Evolutionary conservation across 2,797 vertebrate genomes (phyloP), one percentile per base, ranked within the genome.

Genomic region (Florisuga fusca): DNA sequence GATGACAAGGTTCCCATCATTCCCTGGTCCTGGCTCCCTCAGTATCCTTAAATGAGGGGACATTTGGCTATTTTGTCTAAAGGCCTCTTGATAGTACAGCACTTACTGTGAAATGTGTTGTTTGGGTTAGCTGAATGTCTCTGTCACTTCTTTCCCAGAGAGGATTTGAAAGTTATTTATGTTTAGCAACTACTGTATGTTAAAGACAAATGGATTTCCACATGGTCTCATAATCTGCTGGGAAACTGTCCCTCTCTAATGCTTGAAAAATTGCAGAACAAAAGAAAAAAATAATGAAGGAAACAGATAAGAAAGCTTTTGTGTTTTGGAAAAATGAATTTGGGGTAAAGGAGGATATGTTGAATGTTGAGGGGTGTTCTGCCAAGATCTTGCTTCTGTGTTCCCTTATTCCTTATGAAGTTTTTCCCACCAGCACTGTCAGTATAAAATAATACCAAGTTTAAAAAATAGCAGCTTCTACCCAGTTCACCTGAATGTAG

Each of bases 91-190:
- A 75, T 84, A 71, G 67, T 22, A 23, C 15, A 69, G 77, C 82
- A 89, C 94, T 95, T 96, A 92, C 4, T 88, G 75, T 79, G 73
- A 95, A 97, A 95, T 83, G 68, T 84, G 77, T 76, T 96, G 92
- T 96, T 97, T 95, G 88, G 79, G 62, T 94, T 95, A 97, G 81
- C 78, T 84, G 63, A 87, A 94, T 57, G 41, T 95, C 90, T 90
- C 91, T 94, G 92, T 83, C 91, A 81, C 86, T 96, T 94, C 66
- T 55, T 96, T 96, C 76, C 89, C 84, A 90, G 66, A 84, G 54
- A 94, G 68, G 71, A 95, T 92, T 94, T 95, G 54, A 88, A 91
- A 89, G 83, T 71, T 92, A 61, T 43, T 45, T 61, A 71, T 64
- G 64, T 91, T 94, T 88, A 95, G 75, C 57, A 88, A 87, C 88